Conservation (phyloP, 2,888 invertebrate genomes). For the Cephus pulcher region DNA sequence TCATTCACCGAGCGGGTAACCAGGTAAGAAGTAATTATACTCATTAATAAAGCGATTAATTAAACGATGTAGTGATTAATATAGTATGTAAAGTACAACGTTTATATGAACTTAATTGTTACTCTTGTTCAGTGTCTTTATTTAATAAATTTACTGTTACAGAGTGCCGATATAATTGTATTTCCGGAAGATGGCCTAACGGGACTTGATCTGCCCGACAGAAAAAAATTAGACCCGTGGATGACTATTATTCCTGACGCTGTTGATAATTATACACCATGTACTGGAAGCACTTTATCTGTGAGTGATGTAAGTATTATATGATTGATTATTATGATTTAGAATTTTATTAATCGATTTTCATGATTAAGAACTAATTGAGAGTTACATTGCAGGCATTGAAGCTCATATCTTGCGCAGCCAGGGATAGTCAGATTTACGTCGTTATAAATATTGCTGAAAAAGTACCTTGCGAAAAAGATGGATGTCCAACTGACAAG, state of each 20-base stretch:
- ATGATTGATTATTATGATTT: neutral
- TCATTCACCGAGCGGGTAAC: neutral
- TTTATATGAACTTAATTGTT: neutral
- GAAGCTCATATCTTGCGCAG: conserved; percentile 65
- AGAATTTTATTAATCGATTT: neutral
- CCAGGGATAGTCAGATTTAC: conserved; percentile 63
- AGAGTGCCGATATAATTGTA: conserved; percentile 71
- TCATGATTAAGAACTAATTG: neutral
- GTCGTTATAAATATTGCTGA: conserved; percentile 69
- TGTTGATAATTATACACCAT: conserved; percentile 40
- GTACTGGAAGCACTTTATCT: conserved; percentile 23
- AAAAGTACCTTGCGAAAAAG: conserved; percentile 50
- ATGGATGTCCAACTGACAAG: conserved; percentile 53
- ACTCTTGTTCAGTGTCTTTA: neutral
- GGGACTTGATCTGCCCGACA: conserved; percentile 55
- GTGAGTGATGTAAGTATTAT: conserved; percentile 36
- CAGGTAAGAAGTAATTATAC: neutral
- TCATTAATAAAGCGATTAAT: neutral
- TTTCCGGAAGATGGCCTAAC: conserved; percentile 69
- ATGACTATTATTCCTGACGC: conserved; percentile 45
- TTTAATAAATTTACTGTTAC: neutral
- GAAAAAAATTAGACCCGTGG: conserved; percentile 38
- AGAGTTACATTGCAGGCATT: conserved; percentile 27
- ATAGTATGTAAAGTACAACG: neutral
- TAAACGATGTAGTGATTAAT: neutral